Base-by-base conservation (phyloP, 2,888 invertebrate species). In the Cataglyphis cursor region DNA sequence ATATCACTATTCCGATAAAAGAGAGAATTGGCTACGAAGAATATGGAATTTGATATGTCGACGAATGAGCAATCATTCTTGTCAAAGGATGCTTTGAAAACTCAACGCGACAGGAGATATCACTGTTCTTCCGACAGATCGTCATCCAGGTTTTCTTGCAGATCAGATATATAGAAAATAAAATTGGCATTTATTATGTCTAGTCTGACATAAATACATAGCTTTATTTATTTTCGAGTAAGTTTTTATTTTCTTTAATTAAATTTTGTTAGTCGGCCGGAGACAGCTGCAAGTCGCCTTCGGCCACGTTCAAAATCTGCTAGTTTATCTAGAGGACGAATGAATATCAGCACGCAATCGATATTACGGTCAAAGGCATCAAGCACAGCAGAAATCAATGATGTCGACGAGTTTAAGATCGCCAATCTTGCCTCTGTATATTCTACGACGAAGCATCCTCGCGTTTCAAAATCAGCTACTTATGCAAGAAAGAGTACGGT, bases 251-350 rank as follows among this genome's bases (percentile, higher is more conserved):
- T 44, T 15, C 15, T 57, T 1, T n/a, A 61, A 18, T 70, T 24
- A 21, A 41, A 66, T 35, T 70, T 70, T 70, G 9, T 1, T 28
- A 84, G 65, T 74, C 74, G 83, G 21, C 15, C 68, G 12, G 84
- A 76, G 3, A 61, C n/a, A 18, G 1, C 35, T 3, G 81, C 76
- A 6, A 85, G 75, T 59, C 82, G 88, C 0, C 5, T 74, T 6
- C 88, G 86, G 80, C 87, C 83, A 15, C 90, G 91, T 54, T 89
- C 93, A 1, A 92, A 92, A 87, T 94, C 93, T 0, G 88, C 91
- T 0, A 92, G 92, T 87, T 82, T 91, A 9, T 87, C 92, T 4
- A 84, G 82, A 28, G 75, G 65, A 12, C 86, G 88, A 28, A 68
- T 87, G 0, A 41, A 8, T 48, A 54, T 6, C 1, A 28, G 9